Base-by-base conservation (phyloP, 2,888 invertebrate species). In the Cheilosia vulpina region DNA sequence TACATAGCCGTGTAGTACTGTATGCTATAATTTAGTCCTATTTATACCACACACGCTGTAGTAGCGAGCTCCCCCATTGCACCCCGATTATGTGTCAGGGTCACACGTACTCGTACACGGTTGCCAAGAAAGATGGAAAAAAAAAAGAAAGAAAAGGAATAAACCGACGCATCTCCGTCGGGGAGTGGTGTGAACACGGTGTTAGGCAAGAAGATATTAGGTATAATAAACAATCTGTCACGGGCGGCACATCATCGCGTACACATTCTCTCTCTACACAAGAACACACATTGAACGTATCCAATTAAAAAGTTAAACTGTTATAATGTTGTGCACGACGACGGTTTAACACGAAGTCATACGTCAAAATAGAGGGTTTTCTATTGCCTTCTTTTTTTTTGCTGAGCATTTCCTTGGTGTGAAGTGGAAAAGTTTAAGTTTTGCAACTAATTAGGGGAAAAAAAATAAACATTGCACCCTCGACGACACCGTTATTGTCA, bases 341-440 rank as follows among this genome's bases (percentile, higher is more conserved):
- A 69, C 75, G 50, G 60, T 80, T 62, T 34, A 57, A 75, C 65
- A 57, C 47, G 47, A 55, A 47, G 41, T 55, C 62, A 62, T 43
- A 58, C 58, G 43, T 53, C 24, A 47, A 21, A 76, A 34, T 47
- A 19, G 17, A 24, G 57, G 50, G 43, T 27, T 31, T 47, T 6
- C 21, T 27, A 2, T 19, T 17, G 7, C 6, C 7, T n/a, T 11
- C n/a, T 7, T 53, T 31, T 57, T 58, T 78, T 65, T 55, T 55
- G 57, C 45, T 7, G 19, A 60, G 58, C 58, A 53, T 41, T 53
- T 72, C 71, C 41, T 50, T 71, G 47, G 75, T 71, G 69, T 66
- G 63, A 84, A 80, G 66, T 50, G 69, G 60, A 60, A 72, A 78
- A 83, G 60, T 83, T 82, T 72, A 79, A 79, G 69, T 79, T 84